phyloP scores from a whole-genome alignment of 2,113 vertebrate species.

The Protobothrops mucrosquamatus region DNA sequence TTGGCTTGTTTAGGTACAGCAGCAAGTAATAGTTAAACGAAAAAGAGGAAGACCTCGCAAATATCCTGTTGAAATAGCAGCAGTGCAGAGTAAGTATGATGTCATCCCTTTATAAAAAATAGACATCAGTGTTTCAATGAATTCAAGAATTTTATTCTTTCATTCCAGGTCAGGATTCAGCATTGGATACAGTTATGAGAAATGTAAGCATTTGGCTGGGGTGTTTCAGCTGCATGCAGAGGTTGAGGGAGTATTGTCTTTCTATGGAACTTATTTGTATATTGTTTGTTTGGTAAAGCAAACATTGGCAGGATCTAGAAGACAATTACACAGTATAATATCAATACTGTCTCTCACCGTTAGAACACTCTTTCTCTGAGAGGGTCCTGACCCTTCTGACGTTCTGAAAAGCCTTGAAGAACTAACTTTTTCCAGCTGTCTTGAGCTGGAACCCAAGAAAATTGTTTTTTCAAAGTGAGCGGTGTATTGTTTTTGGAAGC shows the following conservation, averaged over 20 bases:
- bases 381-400: not conserved
- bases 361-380: not conserved
- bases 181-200: constrained; percentile 60
- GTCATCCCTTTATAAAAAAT: constrained; percentile 10
- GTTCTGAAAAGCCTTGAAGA: not conserved
- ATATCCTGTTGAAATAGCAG: constrained; percentile 66
- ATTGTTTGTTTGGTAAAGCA: not conserved
- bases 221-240: constrained; percentile 54
- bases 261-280: constrained; percentile 10
- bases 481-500: not conserved
- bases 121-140: constrained; percentile 55
- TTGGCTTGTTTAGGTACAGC: constrained; percentile 60
- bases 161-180: constrained; percentile 71
- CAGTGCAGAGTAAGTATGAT: constrained; percentile 66
- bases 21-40: constrained; percentile 69
- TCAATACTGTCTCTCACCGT: not conserved
- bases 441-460: not conserved
- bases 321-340: not conserved
- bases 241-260: constrained; percentile 32
- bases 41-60: constrained; percentile 77
- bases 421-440: not conserved
- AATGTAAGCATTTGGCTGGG: constrained; percentile 66
- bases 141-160: constrained; percentile 45
- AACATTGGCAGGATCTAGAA: not conserved
- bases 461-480: not conserved